phyloP scores from a whole-genome alignment of 2,888 invertebrate species.

The Sclerodermus sp. region DNA sequence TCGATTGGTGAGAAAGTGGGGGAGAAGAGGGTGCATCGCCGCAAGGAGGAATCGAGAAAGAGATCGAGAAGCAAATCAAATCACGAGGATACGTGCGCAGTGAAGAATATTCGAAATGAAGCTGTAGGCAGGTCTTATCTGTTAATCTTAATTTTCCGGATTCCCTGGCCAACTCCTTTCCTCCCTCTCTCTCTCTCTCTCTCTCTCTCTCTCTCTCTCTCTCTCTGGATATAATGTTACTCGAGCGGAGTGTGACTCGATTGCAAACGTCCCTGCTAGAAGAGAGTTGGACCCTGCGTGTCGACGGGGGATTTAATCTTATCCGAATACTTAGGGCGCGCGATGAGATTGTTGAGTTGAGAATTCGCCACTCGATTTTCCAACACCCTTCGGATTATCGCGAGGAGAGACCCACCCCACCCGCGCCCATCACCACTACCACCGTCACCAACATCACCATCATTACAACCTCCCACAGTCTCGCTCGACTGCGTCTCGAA shows the following conservation, averaged over 20 bases:
- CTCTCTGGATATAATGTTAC: constrained; percentile 7
- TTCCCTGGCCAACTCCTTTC: constrained; percentile 33
- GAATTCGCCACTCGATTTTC: constrained; percentile 1
- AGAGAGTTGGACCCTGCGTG: background rate
- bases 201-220: background rate
- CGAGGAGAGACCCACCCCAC: too few relatives aligned
- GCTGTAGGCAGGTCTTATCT: constrained; percentile 38
- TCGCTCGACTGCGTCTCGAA: too few relatives aligned
- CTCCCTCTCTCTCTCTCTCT: constrained; percentile 5
- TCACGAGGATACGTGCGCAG: too few relatives aligned
- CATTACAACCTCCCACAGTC: too few relatives aligned
- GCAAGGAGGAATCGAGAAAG: too few relatives aligned
- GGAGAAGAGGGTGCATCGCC: too few relatives aligned
- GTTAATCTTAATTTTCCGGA: constrained; percentile 48
- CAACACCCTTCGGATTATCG: too few relatives aligned
- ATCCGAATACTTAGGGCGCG: constrained; percentile 26
- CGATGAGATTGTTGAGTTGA: constrained; percentile 26
- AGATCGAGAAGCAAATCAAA: too few relatives aligned
- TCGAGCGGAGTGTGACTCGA: constrained; percentile 13
- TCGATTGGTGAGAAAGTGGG: too few relatives aligned
- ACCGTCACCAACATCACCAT: too few relatives aligned
- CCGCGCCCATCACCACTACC: too few relatives aligned
- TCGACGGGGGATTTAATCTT: constrained; percentile 31
- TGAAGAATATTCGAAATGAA: constrained; percentile 33
- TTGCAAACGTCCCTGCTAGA: too few relatives aligned